Percentiles rank a stretch among this genome's conserved stretches.
These are phyloP conservation scores for Hyles euphorbiae DNA, from an alignment of 1,140 invertebrate species.

Conservation along the genomic window DNA sequence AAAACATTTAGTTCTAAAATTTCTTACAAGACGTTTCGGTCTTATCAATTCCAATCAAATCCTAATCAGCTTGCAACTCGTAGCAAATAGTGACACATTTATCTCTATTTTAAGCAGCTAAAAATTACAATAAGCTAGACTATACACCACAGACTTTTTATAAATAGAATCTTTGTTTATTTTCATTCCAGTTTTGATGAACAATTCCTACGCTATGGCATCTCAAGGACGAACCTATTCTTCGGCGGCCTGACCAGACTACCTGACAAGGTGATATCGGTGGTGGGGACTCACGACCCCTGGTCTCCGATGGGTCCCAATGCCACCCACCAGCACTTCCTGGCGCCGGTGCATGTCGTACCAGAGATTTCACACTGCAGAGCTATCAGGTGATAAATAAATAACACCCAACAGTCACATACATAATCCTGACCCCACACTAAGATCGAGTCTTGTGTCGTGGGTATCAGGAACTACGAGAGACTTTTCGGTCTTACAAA, in stretches of 20 bases:
- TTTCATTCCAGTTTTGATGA: constrained; percentile 35
- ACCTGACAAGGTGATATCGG: constrained; percentile 41
- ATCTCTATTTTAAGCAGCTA: too few species aligned
- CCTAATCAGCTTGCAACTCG: too few species aligned
- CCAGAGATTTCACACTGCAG: constrained; percentile 40
- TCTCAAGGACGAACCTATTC: constrained; percentile 43
- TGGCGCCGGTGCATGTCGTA: constrained; percentile 39
- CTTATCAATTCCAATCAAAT: too few species aligned
- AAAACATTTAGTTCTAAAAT: too few species aligned
- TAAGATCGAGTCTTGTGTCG: too few species aligned
- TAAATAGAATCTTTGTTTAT: not conserved
- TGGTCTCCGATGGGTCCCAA: constrained; percentile 47
- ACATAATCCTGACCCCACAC: too few species aligned
- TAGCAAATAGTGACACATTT: too few species aligned
- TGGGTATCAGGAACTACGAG: too few species aligned
- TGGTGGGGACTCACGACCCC: constrained; percentile 38
- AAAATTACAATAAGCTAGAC: not conserved
- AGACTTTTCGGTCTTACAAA: too few species aligned
- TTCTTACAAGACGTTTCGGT: too few species aligned
- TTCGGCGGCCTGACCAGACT: constrained; percentile 36
- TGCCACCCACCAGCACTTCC: constrained; percentile 15
- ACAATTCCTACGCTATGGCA: constrained; percentile 25
- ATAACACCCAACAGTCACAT: too few species aligned
- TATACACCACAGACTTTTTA: not conserved
- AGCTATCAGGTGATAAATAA: constrained; percentile 47